A percentile compares a stretch with the other conserved stretches of the same genome.
Evolutionary conservation across 1,140 invertebrate species (phyloP).

Genomic region (Phthorimaea operculella): DNA sequence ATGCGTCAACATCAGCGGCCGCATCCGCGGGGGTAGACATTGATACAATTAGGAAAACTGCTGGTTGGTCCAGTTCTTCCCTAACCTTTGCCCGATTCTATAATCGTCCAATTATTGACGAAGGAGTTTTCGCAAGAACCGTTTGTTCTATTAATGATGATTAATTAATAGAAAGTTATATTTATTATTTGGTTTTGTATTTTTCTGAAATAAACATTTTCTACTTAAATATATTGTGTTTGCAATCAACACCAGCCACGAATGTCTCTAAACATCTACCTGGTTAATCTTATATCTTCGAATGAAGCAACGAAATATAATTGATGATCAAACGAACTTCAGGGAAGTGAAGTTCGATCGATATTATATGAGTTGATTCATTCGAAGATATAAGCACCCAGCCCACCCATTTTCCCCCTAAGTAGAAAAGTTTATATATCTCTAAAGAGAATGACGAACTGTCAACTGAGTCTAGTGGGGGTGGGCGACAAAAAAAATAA

Average conservation of each 20-base stretch:
- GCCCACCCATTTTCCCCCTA: no score
- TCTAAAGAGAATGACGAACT: no score
- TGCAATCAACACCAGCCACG: no score
- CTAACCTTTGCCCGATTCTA: background rate
- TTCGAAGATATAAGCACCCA: conserved; percentile 5
- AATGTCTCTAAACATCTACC: conserved; percentile 3
- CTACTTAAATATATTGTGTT: no score
- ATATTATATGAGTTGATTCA: background rate
- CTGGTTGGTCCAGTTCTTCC: background rate
- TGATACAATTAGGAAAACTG: background rate
- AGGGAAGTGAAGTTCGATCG: conserved; percentile 5
- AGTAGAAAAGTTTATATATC: no score
- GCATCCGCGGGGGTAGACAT: background rate
- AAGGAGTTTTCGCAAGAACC: background rate
- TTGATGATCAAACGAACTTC: conserved; percentile 7
- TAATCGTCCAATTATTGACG: conserved; percentile 3
- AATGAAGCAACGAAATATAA: conserved; percentile 6
- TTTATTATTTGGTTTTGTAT: background rate
- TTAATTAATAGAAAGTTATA: background rate
- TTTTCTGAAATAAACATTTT: background rate
- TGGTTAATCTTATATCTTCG: background rate
- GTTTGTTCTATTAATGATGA: conserved; percentile 1
- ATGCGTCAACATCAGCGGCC: conserved; percentile 7
- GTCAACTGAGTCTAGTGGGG: no score
- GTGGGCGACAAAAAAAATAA: no score